Evolutionary conservation across 2,888 invertebrate genomes (phyloP).

Genomic region (Erebia aethiops): DNA sequence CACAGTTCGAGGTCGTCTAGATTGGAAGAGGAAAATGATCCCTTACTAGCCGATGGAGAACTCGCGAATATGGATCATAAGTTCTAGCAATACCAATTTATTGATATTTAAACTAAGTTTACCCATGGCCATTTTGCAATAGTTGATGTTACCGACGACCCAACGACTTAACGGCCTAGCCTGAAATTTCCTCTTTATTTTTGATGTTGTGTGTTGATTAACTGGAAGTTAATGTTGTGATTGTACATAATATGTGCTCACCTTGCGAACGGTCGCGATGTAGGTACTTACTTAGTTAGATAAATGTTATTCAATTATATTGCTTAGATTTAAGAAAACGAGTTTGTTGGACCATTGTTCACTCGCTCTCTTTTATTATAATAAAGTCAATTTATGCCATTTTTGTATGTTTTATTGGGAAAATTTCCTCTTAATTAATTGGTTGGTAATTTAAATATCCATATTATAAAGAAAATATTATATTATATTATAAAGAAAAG

Average conservation of each 20-base stretch:
- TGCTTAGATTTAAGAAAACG: constrained; percentile 57
- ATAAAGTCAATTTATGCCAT: constrained; percentile 42
- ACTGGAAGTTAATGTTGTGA: constrained; percentile 67
- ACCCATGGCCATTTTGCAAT: constrained; percentile 40
- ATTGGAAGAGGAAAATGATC: constrained; percentile 84
- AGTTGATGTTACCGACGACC: constrained; percentile 20
- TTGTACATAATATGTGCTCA: constrained; percentile 64
- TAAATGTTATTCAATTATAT: constrained; percentile 66
- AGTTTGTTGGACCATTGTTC: constrained; percentile 80
- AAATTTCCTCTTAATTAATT: no score
- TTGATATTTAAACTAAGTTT: constrained; percentile 28
- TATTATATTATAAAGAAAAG: no score
- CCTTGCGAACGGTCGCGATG: constrained; percentile 59
- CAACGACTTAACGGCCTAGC: constrained; percentile 48
- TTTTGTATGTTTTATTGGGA: background rate
- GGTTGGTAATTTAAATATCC: no score
- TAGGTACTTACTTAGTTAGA: constrained; percentile 53
- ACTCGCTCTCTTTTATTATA: constrained; percentile 67
- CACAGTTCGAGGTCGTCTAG: constrained; percentile 74
- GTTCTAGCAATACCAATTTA: constrained; percentile 53
- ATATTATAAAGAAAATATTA: no score
- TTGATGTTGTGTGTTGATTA: constrained; percentile 46
- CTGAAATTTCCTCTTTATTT: constrained; percentile 41
- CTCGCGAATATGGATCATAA: constrained; percentile 64
- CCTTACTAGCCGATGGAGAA: constrained; percentile 80